Evolutionary conservation across 2,113 vertebrate species (phyloP), one percentile per base, ranked within the genome.

Genomic region (Piaya cayana): DNA sequence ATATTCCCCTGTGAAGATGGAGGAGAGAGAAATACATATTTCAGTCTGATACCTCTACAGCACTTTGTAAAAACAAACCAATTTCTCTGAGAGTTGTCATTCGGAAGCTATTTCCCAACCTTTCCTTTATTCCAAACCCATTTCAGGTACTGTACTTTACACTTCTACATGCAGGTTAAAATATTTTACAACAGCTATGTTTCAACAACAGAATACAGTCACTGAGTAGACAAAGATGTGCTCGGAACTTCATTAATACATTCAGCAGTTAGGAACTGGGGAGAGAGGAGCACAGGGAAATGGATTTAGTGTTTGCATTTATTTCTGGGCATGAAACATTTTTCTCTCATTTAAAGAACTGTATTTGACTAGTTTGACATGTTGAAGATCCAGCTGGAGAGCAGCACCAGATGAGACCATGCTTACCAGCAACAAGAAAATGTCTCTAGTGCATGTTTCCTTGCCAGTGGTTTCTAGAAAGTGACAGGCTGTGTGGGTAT

Each of bases 261-360:
- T 97, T 96, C 97, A 97, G 96, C 84, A 97, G 94, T 63, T 79
- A 96, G 95, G 94, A 97, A 93, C 10, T 75, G 78, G 94, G 91
- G 85, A 96, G 71, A 86, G 74, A 68, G 82, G 62, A 97, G 89
- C 83, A 83, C 22, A 91, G 90, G 92, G 93, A 95, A 94, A 90
- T 68, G 62, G 94, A 96, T 96, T 97, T 96, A 94, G 92, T 93
- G 92, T 96, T 93, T 95, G 93, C 94, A 96, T 94, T 97, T 92
- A 92, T 95, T 96, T 92, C 79, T 85, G 96, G 82, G 80, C 96
- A 96, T 87, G 94, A 95, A 96, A 94, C 92, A 93, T 86, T 90
- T 87, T 68, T 85, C 85, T 95, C 95, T 97, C 93, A 95, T 96
- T 95, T 93, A 93, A 96, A 97, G 96, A 93, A 97, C 92, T 82